Percentiles rank a stretch among this genome's conserved stretches.
These are phyloP conservation scores for Samia ricini DNA, from an alignment of 1,140 invertebrate species.

Conservation along the genomic window DNA sequence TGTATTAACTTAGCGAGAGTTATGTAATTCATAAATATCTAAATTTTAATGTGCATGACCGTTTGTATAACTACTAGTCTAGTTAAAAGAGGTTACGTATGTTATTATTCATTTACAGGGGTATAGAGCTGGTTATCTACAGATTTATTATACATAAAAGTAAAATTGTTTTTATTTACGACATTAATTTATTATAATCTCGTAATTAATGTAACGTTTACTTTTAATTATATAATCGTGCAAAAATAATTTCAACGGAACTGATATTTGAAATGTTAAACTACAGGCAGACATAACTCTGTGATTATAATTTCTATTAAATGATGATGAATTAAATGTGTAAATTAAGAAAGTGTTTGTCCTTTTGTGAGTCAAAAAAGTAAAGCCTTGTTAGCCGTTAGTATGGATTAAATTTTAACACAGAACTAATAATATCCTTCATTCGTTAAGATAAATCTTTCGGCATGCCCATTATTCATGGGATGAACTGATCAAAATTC, in stretches of 20 bases:
- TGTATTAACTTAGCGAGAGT: conserved; percentile 48
- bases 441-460: background rate
- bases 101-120: conserved; percentile 13
- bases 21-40: conserved; percentile 43
- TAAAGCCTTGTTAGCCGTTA: background rate
- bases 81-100: conserved; percentile 39
- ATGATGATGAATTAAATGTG: too few relatives aligned
- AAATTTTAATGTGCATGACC: too few relatives aligned
- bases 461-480: background rate
- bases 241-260: too few relatives aligned
- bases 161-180: background rate
- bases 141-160: conserved; percentile 5
- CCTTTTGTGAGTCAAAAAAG: background rate
- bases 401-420: background rate
- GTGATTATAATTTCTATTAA: too few relatives aligned
- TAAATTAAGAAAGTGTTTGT: too few relatives aligned
- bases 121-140: conserved; percentile 11
- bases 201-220: background rate
- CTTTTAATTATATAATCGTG: background rate
- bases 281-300: too few relatives aligned
- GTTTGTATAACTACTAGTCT: conserved; percentile 46
- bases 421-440: background rate
- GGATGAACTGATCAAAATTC: background rate
- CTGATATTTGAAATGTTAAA: too few relatives aligned
- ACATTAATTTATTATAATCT: background rate